Conservation (phyloP, 2,888 invertebrate genomes). For the Syritta pipiens region DNA sequence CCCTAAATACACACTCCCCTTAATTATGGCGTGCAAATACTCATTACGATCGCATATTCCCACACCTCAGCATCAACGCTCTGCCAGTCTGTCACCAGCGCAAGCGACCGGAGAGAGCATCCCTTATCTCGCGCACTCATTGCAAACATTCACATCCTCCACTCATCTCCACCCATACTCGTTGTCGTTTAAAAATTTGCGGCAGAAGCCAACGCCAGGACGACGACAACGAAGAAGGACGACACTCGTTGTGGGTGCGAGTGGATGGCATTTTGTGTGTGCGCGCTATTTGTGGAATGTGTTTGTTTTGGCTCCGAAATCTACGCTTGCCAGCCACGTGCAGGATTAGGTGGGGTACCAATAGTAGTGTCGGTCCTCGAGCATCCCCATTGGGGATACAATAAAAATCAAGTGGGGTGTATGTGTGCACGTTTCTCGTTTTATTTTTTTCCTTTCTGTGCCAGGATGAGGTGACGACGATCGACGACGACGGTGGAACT, state of each 20-base stretch:
- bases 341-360: constrained; percentile 64
- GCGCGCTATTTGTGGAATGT: constrained; percentile 66
- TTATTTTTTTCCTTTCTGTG: constrained; percentile 5
- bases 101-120: constrained; percentile 33
- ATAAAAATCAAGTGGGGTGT: constrained; percentile 58
- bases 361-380: constrained; percentile 13
- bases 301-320: constrained; percentile 69
- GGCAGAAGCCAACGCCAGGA: too few relatives aligned
- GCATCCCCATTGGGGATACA: constrained; percentile 17
- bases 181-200: too few relatives aligned
- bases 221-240: constrained; percentile 17
- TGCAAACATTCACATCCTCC: constrained; percentile 65
- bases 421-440: constrained; percentile 5
- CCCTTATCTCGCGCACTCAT: constrained; percentile 67
- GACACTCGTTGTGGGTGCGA: constrained; percentile 30
- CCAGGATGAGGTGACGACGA: constrained; percentile 50
- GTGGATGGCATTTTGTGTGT: constrained; percentile 63
- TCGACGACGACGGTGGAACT: constrained; percentile 49
- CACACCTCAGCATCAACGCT: constrained; percentile 25
- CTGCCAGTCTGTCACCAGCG: constrained; percentile 35
- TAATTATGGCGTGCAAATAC: constrained; percentile 68
- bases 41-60: constrained; percentile 65
- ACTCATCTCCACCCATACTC: too few relatives aligned
- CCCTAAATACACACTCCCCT: constrained; percentile 58
- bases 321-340: constrained; percentile 68